Conservation (phyloP, 2,797 vertebrate species). For the Acrossocheilus wenchowensis region DNA sequence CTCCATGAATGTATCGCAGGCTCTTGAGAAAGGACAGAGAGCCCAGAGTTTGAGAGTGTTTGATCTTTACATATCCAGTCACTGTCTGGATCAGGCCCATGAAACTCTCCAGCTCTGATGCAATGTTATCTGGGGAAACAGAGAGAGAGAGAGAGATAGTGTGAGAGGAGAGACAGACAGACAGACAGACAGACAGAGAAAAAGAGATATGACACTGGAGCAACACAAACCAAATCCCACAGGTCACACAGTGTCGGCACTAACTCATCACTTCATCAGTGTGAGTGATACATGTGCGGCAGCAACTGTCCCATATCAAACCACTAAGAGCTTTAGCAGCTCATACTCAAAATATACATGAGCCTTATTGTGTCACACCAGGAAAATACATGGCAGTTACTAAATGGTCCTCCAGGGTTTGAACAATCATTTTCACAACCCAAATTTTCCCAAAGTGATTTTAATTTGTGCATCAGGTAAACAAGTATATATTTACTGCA, state of each 20-base stretch:
- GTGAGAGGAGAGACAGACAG: background rate
- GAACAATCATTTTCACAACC: background rate
- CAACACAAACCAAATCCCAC: conserved; percentile 37
- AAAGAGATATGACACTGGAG: conserved; percentile 38
- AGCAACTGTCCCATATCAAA: conserved; percentile 15
- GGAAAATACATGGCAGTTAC: background rate
- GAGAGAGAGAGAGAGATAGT: conserved; percentile 48
- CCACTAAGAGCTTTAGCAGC: background rate
- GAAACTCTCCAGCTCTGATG: conserved; percentile 96
- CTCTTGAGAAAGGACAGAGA: conserved; percentile 97
- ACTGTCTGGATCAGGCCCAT: conserved; percentile 97
- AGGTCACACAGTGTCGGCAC: conserved; percentile 22
- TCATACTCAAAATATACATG: background rate
- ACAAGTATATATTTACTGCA: background rate
- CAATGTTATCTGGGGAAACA: conserved; percentile 88
- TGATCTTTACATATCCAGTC: conserved; percentile 94
- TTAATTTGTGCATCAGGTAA: background rate
- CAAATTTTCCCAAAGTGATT: background rate
- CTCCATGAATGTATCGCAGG: conserved; percentile 90
- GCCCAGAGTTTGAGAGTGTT: conserved; percentile 92
- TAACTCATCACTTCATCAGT: conserved; percentile 45
- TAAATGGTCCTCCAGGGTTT: background rate
- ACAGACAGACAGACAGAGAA: background rate
- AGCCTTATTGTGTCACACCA: background rate
- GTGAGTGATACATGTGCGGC: conserved; percentile 29